phyloP scores from a whole-genome alignment of 2,113 vertebrate species.

The Mandrillus leucophaeus region DNA sequence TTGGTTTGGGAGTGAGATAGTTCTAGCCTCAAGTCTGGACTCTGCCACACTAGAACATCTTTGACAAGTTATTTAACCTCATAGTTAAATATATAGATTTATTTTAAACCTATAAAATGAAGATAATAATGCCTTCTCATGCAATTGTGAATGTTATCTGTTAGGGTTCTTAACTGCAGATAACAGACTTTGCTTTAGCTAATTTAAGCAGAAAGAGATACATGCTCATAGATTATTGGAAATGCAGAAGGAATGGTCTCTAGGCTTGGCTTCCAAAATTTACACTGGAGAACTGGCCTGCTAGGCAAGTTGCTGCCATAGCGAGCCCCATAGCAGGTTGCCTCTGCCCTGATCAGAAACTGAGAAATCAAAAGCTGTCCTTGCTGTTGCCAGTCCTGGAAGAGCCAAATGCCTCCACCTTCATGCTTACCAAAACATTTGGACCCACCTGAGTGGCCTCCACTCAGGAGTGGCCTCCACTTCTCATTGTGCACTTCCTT shows the following conservation, averaged over 20 bases:
- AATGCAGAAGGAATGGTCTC: neutral
- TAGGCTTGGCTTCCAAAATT: neutral
- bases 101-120: constrained; percentile 1
- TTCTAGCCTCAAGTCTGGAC: neutral
- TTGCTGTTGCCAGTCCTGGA: neutral
- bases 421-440: neutral
- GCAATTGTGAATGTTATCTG: neutral
- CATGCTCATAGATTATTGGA: neutral
- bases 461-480: too few relatives aligned
- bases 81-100: neutral
- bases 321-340: neutral
- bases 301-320: neutral
- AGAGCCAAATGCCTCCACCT: neutral
- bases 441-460: neutral
- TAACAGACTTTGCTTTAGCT: neutral
- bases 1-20: neutral
- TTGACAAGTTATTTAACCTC: neutral
- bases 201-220: constrained; percentile 21
- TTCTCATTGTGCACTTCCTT: neutral
- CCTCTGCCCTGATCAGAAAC: neutral
- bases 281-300: neutral
- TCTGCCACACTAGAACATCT: neutral
- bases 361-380: neutral
- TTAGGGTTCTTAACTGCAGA: neutral
- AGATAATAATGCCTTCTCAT: neutral